These are phyloP conservation scores for Microtus ochrogaster DNA, from an alignment of 2,113 vertebrate species.

Conservation along the genomic window DNA sequence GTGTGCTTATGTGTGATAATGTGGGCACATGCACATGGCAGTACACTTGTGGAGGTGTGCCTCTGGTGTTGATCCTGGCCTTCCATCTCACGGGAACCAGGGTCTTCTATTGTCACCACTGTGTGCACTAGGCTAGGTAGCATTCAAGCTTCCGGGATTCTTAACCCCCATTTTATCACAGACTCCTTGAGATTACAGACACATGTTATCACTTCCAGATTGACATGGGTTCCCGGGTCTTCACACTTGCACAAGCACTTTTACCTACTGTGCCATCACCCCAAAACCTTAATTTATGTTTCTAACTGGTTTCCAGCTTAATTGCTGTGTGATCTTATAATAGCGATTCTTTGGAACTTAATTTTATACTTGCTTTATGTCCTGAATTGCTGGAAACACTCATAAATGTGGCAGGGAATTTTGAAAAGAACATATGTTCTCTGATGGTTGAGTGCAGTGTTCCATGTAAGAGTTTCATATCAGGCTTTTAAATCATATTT, in stretches of 20 bases:
- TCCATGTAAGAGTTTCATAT: not conserved
- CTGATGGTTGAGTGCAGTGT: not conserved
- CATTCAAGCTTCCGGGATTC: not conserved
- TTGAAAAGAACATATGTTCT: not conserved
- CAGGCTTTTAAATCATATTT: conserved; percentile 38
- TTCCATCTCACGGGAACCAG: no score
- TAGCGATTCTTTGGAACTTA: not conserved
- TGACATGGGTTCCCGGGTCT: not conserved
- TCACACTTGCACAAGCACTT: no score
- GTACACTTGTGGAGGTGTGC: not conserved
- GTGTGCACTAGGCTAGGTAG: not conserved
- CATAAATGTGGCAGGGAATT: not conserved
- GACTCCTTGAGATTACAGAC: not conserved
- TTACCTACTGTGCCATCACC: not conserved
- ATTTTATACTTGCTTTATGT: not conserved
- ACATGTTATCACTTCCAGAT: not conserved
- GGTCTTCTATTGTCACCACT: no score
- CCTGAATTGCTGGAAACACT: not conserved
- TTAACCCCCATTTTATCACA: not conserved
- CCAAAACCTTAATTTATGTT: not conserved
- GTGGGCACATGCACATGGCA: no score
- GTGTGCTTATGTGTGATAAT: not conserved
- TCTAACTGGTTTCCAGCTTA: conserved; percentile 46
- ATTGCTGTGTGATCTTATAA: not conserved
- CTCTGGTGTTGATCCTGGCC: no score